Base-by-base conservation (phyloP, 1,140 invertebrate genomes). In the Penaeus vannamei region DNA sequence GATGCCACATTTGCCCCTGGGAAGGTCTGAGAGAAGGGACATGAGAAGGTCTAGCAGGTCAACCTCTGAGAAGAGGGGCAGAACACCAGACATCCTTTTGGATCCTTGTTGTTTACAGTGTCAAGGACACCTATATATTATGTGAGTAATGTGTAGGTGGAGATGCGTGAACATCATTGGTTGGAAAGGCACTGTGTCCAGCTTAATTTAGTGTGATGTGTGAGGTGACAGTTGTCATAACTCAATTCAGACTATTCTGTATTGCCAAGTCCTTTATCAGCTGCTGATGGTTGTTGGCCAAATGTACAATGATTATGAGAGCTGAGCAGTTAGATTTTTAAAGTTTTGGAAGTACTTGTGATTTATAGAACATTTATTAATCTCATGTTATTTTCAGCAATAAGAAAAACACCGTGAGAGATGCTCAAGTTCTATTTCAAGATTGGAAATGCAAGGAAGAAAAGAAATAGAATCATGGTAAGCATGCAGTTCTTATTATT, bases 171-270 rank as follows among this genome's bases (percentile, higher is more conserved):
- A 29, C 42, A 32, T 10, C 23, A 29, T 32, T 29, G 72, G 72
- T 76, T 76, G 72, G 72, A 76, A 76, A 32, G 26, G 42, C n/a
- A 53, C 72, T 76, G 72, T 76, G 72, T 76, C 72, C 72, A 76
- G 72, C 72, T 76, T 32, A 76, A 20, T 76, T 76, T 17, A 76
- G 72, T 76, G 29, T 36, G 42, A 76, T 76, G 23, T 20, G 72
- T 22, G 42, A 29, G 72, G 72, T 76, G 72, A 76, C 42, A 0
- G 12, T 32, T 29, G 72, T 76, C 72, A 76, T 76, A 76, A 76
- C 72, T 76, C 72, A 76, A 76, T 76, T 76, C 72, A 76, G 72
- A 76, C 72, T 76, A 76, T 76, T 76, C 72, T 76, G 72, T 76
- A 29, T 17, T 76, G 53, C 53, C 53, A 17, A 53, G 53, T 53